phyloP scores from a whole-genome alignment of 2,888 invertebrate genomes.

The Lydus trimaculatus region DNA sequence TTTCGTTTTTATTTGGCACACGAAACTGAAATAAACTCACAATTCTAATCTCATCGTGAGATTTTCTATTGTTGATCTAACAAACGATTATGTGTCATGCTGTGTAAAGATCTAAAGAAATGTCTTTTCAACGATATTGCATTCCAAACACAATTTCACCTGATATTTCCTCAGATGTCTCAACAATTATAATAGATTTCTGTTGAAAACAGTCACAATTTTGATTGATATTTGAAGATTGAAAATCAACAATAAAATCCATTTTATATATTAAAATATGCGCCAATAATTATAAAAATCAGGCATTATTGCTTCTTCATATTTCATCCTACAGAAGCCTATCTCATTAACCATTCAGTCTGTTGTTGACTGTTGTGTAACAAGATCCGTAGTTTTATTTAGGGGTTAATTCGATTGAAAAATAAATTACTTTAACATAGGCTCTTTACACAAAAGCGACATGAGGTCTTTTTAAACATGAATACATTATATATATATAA shows the following conservation, averaged over 20 bases:
- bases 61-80: slow-evolving; percentile 41
- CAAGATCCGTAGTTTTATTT: slow-evolving; percentile 27
- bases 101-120: background rate
- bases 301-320: background rate
- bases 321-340: background rate
- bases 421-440: slow-evolving; percentile 27
- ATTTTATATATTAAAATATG: background rate
- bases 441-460: slow-evolving; percentile 2
- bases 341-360: slow-evolving; percentile 17
- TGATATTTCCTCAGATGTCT: background rate
- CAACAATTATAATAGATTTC: background rate
- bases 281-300: background rate
- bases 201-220: background rate
- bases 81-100: slow-evolving; percentile 35
- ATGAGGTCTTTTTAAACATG: slow-evolving; percentile 9
- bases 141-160: background rate
- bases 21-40: slow-evolving; percentile 38
- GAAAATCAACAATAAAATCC: background rate
- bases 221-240: background rate
- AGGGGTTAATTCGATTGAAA: slow-evolving; percentile 31
- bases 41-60: slow-evolving; percentile 31
- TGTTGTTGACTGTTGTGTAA: slow-evolving; percentile 19
- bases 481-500: slow-evolving; percentile 18
- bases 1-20: slow-evolving; percentile 36
- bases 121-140: slow-evolving; percentile 10